phyloP scores from a whole-genome alignment of 2,888 invertebrate species.

The Oligia fasciuncula region DNA sequence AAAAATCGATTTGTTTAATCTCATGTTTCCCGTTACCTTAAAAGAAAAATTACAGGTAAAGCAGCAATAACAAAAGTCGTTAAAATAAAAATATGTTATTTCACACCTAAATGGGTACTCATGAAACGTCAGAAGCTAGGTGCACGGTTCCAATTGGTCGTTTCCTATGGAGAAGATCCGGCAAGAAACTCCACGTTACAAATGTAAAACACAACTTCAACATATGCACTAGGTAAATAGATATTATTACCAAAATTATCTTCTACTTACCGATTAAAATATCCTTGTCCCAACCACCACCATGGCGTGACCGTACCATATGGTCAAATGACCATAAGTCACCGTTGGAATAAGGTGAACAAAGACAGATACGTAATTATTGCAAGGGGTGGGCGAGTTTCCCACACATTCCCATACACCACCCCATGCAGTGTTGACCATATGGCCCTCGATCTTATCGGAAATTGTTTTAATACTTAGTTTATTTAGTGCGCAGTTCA shows the following conservation, averaged over 20 bases:
- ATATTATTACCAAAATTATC: slow-evolving; percentile 41
- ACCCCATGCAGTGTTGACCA: slow-evolving; percentile 69
- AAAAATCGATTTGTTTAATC: neutral
- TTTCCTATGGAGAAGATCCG: no score
- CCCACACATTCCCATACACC: slow-evolving; percentile 87
- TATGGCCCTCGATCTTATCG: slow-evolving; percentile 79
- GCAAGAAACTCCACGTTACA: neutral
- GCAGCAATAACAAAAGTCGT: no score
- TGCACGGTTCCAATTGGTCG: no score
- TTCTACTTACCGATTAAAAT: slow-evolving; percentile 39
- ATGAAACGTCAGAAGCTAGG: no score
- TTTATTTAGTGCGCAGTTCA: slow-evolving; percentile 51
- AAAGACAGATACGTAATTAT: slow-evolving; percentile 81
- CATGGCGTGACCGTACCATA: slow-evolving; percentile 78
- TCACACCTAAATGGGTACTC: no score
- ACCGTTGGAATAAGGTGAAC: slow-evolving; percentile 81
- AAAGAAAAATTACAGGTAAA: neutral
- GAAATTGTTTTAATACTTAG: slow-evolving; percentile 69
- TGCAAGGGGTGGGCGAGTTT: slow-evolving; percentile 81
- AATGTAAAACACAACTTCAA: slow-evolving; percentile 7
- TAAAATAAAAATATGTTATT: no score
- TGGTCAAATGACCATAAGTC: slow-evolving; percentile 87
- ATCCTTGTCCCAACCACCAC: slow-evolving; percentile 43
- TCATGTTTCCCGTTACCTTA: neutral
- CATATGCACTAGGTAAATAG: slow-evolving; percentile 8